Base-by-base conservation (phyloP, 2,888 invertebrate genomes). In the Himalopsyche tibetana region DNA sequence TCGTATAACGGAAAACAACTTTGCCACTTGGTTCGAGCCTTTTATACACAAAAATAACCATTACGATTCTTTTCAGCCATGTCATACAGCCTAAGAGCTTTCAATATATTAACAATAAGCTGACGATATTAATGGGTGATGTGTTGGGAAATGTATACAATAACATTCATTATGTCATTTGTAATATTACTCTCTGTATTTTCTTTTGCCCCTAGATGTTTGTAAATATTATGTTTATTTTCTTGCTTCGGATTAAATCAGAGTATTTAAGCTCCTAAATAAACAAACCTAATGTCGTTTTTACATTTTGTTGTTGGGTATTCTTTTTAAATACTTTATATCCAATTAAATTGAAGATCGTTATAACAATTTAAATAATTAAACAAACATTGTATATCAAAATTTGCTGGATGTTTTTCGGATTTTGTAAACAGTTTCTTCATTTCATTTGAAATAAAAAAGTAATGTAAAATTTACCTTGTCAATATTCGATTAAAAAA, bases 1-100 rank as follows among this genome's bases (percentile, higher is more conserved):
- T 80, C 80, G 80, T 38, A 80, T 80, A 80, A 80, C 80, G 38
- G 80, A 80, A 80, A 80, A 80, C 38, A 80, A 80, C 80, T 40
- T 80, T 36, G 38, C 63, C 63, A 19, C 63, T 63, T 63, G 63
- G 63, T 28, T 28, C 5, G 80, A n/a, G 40, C 80, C 38, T 80
- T 42, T 42, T 80, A 40, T 80, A 38, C n/a, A 80, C 19, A 19
- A 36, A 80, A 80, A 80, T 80, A 80, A 38, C 38, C 80, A 80
- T 80, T 38, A 80, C 80, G 80, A 80, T 80, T 80, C 80, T 80
- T 80, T 80, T 80, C 80, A 80, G 42, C 40, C 42, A 42, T 80
- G 80, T 80, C 80, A 42, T 80, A n/a, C 38, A 9, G 40, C 80
- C 80, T 80, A 80, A 80, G 80, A 80, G 80, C 80, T 80, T 80